Evolutionary conservation across 2,113 vertebrate species (phyloP).

Genomic region (Osmerus mordax): DNA sequence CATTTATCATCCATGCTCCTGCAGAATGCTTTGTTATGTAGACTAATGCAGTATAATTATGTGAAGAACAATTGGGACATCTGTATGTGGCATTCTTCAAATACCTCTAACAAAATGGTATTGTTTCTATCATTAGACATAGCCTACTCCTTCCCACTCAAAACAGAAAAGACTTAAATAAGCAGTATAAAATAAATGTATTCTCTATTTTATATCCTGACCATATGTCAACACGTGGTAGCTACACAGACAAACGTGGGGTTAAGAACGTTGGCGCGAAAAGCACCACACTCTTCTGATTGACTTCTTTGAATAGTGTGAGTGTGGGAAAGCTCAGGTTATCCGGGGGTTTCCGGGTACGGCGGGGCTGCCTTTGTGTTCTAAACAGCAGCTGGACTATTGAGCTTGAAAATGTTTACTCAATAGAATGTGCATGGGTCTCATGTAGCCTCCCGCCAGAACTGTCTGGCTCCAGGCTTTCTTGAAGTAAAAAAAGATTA

Average conservation of each 20-base stretch:
- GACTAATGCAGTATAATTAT: conserved; percentile 4
- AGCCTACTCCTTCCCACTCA: no score
- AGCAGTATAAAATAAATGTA: conserved; percentile 25
- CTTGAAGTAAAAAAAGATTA: no score
- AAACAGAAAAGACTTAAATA: background rate
- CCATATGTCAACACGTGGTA: conserved; percentile 14
- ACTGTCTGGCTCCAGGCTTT: no score
- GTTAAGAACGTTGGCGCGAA: conserved; percentile 9
- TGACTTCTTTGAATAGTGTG: conserved; percentile 15
- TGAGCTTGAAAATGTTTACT: conserved; percentile 18
- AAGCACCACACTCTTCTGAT: conserved; percentile 20
- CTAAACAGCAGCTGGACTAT: conserved; percentile 20
- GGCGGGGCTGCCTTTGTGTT: conserved; percentile 22
- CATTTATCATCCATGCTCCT: background rate
- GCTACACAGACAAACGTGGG: conserved; percentile 5
- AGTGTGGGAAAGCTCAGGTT: conserved; percentile 29
- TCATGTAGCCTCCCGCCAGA: no score
- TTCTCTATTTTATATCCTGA: conserved; percentile 8
- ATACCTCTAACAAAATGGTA: background rate
- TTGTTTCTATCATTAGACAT: no score
- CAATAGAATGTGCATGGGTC: conserved; percentile 4
- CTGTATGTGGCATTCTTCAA: conserved; percentile 12
- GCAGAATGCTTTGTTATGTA: conserved; percentile 24
- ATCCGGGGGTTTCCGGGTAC: conserved; percentile 4
- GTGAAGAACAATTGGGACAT: conserved; percentile 14